These are phyloP conservation scores for Hirtodrosophila alboralis DNA, from an alignment of 2,888 invertebrate species.

Conservation along the genomic window DNA sequence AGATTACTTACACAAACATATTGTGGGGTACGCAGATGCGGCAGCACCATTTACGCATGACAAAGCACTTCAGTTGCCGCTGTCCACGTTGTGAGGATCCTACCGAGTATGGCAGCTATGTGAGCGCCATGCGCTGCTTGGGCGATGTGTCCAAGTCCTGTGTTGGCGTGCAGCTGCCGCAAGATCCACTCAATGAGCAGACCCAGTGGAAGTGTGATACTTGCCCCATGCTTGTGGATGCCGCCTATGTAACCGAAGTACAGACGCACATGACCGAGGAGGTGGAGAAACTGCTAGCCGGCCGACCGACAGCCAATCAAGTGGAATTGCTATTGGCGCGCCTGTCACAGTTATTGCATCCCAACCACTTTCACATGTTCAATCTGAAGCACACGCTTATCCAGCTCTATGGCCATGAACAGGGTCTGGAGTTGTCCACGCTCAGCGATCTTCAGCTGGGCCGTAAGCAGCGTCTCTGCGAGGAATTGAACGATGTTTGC, in stretches of 20 bases:
- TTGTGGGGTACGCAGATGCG: conserved; percentile 94
- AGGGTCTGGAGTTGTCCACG: conserved; percentile 85
- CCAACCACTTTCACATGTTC: conserved; percentile 93
- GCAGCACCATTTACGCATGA: conserved; percentile 90
- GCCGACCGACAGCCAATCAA: conserved; percentile 86
- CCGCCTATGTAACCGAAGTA: conserved; percentile 85
- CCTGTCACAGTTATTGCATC: conserved; percentile 90
- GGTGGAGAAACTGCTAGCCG: conserved; percentile 87
- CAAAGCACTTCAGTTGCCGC: conserved; percentile 91
- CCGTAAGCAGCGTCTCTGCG: conserved; percentile 88
- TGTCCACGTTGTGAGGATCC: conserved; percentile 91
- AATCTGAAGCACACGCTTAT: conserved; percentile 92
- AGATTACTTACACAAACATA: conserved; percentile 94
- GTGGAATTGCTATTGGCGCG: conserved; percentile 88
- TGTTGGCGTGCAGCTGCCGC: conserved; percentile 89
- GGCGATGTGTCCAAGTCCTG: conserved; percentile 85
- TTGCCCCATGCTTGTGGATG: conserved; percentile 88
- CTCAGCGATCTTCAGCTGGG: conserved; percentile 87
- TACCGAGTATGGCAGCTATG: conserved; percentile 91
- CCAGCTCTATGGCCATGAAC: conserved; percentile 90
- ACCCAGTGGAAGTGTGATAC: conserved; percentile 91
- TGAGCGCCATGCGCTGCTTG: conserved; percentile 84
- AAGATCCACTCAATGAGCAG: conserved; percentile 88
- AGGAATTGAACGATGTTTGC: conserved; percentile 87
- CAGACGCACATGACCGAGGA: conserved; percentile 90